A percentile compares a stretch with the other conserved stretches of the same genome.
These are phyloP conservation scores for Malachius bipustulatus DNA, from an alignment of 2,888 invertebrate species.

Conservation along the genomic window DNA sequence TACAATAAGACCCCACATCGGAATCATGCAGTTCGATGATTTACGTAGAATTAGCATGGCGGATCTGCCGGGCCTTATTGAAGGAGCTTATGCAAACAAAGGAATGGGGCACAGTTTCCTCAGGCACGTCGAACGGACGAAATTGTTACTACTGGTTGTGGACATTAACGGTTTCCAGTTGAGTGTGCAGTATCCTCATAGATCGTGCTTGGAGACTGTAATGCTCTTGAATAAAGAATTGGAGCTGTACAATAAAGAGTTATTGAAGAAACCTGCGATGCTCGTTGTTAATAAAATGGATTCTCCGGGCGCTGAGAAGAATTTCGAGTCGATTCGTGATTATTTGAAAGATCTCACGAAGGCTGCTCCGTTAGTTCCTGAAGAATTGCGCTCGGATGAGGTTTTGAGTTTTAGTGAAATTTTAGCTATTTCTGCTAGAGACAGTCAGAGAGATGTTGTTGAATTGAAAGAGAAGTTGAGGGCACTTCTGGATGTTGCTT, in stretches of 20 bases:
- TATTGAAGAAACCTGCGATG: constrained; percentile 74
- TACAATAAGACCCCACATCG: constrained; percentile 83
- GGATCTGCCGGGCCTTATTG: constrained; percentile 91
- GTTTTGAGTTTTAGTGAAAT: constrained; percentile 63
- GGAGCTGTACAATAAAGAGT: constrained; percentile 76
- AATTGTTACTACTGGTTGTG: constrained; percentile 73
- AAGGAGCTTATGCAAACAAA: constrained; percentile 83
- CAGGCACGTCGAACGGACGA: constrained; percentile 88
- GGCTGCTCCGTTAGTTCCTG: constrained; percentile 43
- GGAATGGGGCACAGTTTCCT: constrained; percentile 79
- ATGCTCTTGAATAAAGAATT: constrained; percentile 83
- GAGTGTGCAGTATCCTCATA: constrained; percentile 49
- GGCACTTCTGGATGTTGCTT: constrained; percentile 54
- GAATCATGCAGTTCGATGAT: constrained; percentile 66
- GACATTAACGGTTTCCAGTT: constrained; percentile 86
- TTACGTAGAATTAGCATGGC: constrained; percentile 73
- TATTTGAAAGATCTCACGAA: constrained; percentile 31
- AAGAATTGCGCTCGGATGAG: constrained; percentile 54
- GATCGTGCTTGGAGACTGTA: constrained; percentile 76
- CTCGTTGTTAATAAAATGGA: constrained; percentile 88
- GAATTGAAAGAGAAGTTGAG: constrained; percentile 52
- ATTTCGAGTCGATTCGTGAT: constrained; percentile 46
- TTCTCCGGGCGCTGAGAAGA: constrained; percentile 49
- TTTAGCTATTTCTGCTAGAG: constrained; percentile 61
- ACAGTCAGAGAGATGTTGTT: constrained; percentile 41